A percentile compares a stretch with the other conserved stretches of the same genome.
These are phyloP conservation scores for Echinometra lucunter DNA, from an alignment of 53 echinoderm and acorn worm genomes.

Conservation along the genomic window DNA sequence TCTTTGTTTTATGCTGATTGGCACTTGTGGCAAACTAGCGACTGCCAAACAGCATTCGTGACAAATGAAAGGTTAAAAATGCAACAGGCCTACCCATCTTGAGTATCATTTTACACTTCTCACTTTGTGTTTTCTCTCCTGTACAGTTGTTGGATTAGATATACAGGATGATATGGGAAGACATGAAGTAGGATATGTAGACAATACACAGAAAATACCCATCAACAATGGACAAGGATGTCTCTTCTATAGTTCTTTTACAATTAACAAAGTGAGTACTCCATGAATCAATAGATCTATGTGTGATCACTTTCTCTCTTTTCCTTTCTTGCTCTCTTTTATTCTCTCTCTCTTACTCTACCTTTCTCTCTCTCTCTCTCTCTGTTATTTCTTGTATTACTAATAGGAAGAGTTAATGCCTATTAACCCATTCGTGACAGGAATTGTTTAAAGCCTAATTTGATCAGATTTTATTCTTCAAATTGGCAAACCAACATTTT, in stretches of 20 bases:
- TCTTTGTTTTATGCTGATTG: too few species aligned
- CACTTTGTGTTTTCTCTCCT: not conserved
- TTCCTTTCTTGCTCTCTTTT: not conserved
- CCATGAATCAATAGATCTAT: not conserved
- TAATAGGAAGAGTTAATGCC: too few species aligned
- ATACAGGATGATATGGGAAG: conserved; percentile 99
- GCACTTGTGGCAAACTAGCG: too few species aligned
- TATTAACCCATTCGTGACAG: too few species aligned
- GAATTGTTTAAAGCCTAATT: too few species aligned
- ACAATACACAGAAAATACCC: conserved; percentile 89
- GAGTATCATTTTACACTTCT: not conserved
- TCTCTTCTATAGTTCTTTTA: conserved; percentile 84
- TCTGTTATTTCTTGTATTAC: too few species aligned
- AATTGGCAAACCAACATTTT: too few species aligned
- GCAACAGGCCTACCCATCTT: not conserved
- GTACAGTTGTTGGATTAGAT: conserved; percentile 92
- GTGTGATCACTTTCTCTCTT: too few species aligned
- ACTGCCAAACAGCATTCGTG: too few species aligned
- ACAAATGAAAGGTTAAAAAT: too few species aligned
- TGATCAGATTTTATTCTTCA: too few species aligned
- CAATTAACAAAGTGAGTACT: conserved; percentile 88
- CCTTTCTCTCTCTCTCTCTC: not conserved
- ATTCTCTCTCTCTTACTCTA: not conserved
- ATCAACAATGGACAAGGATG: conserved; percentile 86
- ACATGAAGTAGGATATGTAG: conserved; percentile 96